Conservation (phyloP, 2,113 vertebrate species). For the Pseudorhombus dupliciocellatus region DNA sequence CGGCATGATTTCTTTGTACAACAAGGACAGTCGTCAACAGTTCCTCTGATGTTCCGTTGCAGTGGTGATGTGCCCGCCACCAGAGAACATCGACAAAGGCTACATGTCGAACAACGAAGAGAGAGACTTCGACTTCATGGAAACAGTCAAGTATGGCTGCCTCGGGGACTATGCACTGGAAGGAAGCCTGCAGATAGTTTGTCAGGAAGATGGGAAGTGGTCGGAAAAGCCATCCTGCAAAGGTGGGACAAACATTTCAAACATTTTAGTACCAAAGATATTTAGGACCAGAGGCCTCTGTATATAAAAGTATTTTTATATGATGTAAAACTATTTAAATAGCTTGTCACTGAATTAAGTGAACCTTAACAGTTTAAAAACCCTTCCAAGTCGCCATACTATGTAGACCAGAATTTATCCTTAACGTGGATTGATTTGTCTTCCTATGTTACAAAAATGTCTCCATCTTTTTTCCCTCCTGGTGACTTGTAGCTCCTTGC, state of each 20-base stretch:
- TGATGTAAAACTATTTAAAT: no score
- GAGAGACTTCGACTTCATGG: conserved; percentile 48
- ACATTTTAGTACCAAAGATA: no score
- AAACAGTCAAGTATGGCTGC: conserved; percentile 68
- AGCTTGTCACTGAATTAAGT: no score
- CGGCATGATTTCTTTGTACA: neutral
- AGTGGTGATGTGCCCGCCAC: conserved; percentile 71
- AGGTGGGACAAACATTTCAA: conserved; percentile 36
- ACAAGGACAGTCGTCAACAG: neutral
- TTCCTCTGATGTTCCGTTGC: neutral
- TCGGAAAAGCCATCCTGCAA: conserved; percentile 73
- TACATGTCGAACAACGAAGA: conserved; percentile 34
- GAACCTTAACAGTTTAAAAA: no score
- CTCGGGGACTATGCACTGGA: conserved; percentile 44
- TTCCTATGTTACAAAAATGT: neutral
- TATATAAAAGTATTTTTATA: no score
- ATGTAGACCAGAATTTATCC: neutral
- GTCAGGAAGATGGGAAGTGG: conserved; percentile 65
- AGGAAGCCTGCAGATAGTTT: conserved; percentile 50
- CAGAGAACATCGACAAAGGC: conserved; percentile 59
- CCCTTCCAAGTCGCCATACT: no score
- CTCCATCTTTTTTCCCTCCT: neutral
- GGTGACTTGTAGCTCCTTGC: conserved; percentile 60
- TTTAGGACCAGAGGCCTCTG: no score
- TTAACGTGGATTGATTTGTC: neutral